Evolutionary conservation across 1,140 invertebrate species (phyloP).

Genomic region (Caenorhabditis elegans): DNA sequence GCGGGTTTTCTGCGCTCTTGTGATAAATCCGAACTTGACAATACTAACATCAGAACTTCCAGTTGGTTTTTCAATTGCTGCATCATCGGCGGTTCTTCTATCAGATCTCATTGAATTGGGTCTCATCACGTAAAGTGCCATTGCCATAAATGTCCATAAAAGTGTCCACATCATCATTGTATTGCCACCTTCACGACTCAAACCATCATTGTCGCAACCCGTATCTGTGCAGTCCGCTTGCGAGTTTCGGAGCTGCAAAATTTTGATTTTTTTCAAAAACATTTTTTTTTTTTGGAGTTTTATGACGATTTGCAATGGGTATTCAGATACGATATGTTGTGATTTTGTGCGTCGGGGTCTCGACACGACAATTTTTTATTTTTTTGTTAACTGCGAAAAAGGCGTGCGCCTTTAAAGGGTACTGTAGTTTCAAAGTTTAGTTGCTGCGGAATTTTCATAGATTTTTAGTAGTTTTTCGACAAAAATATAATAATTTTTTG

Average conservation of each 20-base stretch:
- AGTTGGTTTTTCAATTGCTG: slow-evolving; percentile 28
- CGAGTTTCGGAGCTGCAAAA: slow-evolving; percentile 78
- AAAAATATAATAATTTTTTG: too few relatives aligned
- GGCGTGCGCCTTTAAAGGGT: too few relatives aligned
- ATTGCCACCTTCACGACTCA: slow-evolving; percentile 42
- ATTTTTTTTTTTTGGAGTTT: background rate
- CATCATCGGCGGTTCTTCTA: background rate
- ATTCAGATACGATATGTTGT: too few relatives aligned
- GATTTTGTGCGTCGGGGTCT: too few relatives aligned
- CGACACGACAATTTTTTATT: too few relatives aligned
- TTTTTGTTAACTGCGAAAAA: too few relatives aligned
- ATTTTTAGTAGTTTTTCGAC: too few relatives aligned
- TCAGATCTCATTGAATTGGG: slow-evolving; percentile 66
- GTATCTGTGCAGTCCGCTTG: slow-evolving; percentile 68
- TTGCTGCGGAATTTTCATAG: too few relatives aligned
- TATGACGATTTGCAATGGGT: too few relatives aligned
- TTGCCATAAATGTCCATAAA: slow-evolving; percentile 69
- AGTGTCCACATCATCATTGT: slow-evolving; percentile 70
- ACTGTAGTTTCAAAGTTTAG: too few relatives aligned
- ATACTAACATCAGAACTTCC: background rate
- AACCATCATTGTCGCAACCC: slow-evolving; percentile 17
- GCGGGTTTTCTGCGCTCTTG: too few relatives aligned
- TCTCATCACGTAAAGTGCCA: slow-evolving; percentile 70
- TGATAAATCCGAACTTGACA: too few relatives aligned
- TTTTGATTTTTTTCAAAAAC: background rate